Conservation (phyloP, 2,888 invertebrate species). For the Marronus borbonicus region DNA sequence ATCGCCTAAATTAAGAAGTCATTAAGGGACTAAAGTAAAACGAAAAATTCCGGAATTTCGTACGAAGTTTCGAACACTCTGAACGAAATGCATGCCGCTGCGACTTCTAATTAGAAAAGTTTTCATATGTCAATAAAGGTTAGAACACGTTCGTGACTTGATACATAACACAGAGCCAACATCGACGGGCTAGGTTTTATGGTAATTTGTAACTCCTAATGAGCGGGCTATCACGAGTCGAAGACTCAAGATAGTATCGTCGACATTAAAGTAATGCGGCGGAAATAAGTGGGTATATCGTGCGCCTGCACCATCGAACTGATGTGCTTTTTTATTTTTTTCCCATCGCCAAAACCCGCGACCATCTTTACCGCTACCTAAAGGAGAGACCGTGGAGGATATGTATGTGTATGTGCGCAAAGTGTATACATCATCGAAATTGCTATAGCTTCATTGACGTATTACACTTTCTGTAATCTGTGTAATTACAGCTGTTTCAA, state of each 20-base stretch:
- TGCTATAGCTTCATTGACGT: too few relatives aligned
- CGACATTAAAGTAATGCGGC: slow-evolving; percentile 46
- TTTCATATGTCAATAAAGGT: slow-evolving; percentile 64
- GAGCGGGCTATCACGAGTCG: slow-evolving; percentile 38
- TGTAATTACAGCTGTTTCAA: too few relatives aligned
- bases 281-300: slow-evolving; percentile 44
- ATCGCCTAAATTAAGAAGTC: slow-evolving; percentile 17
- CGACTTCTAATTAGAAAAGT: slow-evolving; percentile 63
- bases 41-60: slow-evolving; percentile 15
- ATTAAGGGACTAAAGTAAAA: background rate
- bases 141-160: slow-evolving; percentile 43
- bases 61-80: background rate
- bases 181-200: slow-evolving; percentile 30
- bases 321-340: slow-evolving; percentile 40
- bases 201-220: slow-evolving; percentile 46
- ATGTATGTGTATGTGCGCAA: background rate
- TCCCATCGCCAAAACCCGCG: slow-evolving; percentile 51
- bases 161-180: slow-evolving; percentile 42
- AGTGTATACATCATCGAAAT: background rate
- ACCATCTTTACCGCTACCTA: slow-evolving; percentile 20
- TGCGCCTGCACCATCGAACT: slow-evolving; percentile 48
- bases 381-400: slow-evolving; percentile 9
- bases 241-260: slow-evolving; percentile 38
- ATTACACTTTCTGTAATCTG: too few relatives aligned
- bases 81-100: background rate